phyloP scores from a whole-genome alignment of 2,797 vertebrate species.

The Chelon labrosus region DNA sequence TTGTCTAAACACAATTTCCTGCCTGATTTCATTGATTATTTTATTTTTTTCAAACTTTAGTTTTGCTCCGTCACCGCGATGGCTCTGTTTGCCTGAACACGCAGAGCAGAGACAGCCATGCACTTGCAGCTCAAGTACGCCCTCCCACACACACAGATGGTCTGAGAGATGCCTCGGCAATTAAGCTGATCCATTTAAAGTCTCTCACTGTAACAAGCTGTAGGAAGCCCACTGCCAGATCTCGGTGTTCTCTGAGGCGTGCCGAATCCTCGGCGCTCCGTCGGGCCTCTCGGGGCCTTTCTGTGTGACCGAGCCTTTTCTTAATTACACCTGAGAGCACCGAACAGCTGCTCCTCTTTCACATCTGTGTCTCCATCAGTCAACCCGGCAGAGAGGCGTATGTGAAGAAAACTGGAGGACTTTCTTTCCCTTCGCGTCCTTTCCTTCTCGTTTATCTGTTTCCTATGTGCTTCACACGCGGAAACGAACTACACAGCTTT shows the following conservation, averaged over 20 bases:
- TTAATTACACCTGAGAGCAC: conserved; percentile 75
- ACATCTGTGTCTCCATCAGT: conserved; percentile 70
- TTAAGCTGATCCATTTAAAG: conserved; percentile 67
- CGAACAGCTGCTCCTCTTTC: conserved; percentile 69
- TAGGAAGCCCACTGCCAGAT: conserved; percentile 57
- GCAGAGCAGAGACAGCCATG: conserved; percentile 27
- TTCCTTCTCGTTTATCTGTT: conserved; percentile 10
- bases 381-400: conserved; percentile 17
- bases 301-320: conserved; percentile 64
- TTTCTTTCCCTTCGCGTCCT: neutral
- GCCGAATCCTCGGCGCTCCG: conserved; percentile 39
- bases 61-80: conserved; percentile 12
- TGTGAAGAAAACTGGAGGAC: conserved; percentile 34
- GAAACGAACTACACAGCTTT: neutral
- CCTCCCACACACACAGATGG: conserved; percentile 70
- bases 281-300: conserved; percentile 50
- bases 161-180: conserved; percentile 68
- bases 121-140: conserved; percentile 33
- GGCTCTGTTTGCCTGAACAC: conserved; percentile 25
- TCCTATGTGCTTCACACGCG: conserved; percentile 1
- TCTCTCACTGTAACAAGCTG: conserved; percentile 60
- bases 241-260: conserved; percentile 55
- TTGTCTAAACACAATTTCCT: conserved; percentile 64
- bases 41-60: conserved; percentile 30
- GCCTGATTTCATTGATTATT: conserved; percentile 61